phyloP scores from a whole-genome alignment of 2,888 invertebrate species.

The Iphiclides podalirius region DNA sequence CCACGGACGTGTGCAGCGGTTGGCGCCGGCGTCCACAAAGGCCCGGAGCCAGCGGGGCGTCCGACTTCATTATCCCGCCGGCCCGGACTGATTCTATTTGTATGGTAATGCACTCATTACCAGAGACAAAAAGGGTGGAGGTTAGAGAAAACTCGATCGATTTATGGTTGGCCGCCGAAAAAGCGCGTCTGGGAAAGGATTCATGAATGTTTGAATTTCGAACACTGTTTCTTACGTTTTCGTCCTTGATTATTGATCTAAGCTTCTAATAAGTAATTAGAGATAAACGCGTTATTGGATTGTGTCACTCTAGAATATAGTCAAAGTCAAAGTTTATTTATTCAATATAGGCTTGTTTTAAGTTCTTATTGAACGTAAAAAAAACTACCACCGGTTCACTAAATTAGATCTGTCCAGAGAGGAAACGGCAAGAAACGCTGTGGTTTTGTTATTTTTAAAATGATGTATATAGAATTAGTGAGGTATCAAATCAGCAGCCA shows the following conservation, averaged over 20 bases:
- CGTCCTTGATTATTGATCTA: neutral
- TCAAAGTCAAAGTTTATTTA: too few relatives aligned
- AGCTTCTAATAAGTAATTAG: neutral
- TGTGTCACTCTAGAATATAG: too few relatives aligned
- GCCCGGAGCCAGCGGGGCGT: constrained; percentile 62
- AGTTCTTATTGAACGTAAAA: too few relatives aligned
- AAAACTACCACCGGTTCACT: too few relatives aligned
- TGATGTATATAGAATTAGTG: too few relatives aligned
- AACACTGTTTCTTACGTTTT: constrained; percentile 2
- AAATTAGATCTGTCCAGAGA: too few relatives aligned
- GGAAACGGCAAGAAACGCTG: too few relatives aligned
- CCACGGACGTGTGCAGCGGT: constrained; percentile 37
- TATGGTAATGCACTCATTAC: constrained; percentile 78
- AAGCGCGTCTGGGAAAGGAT: constrained; percentile 34
- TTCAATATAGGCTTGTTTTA: too few relatives aligned
- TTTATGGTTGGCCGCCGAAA: constrained; percentile 45
- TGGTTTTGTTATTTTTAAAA: too few relatives aligned
- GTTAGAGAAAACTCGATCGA: constrained; percentile 45
- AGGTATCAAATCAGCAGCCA: too few relatives aligned
- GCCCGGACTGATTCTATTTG: constrained; percentile 69
- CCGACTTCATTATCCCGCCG: constrained; percentile 65
- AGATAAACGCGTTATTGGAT: too few relatives aligned
- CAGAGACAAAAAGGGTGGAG: constrained; percentile 62
- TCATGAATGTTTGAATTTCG: constrained; percentile 34
- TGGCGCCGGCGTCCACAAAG: constrained; percentile 58